Percentiles rank a stretch among this genome's conserved stretches.
Evolutionary conservation across 2,888 invertebrate genomes (phyloP).

Genomic region (Kryphioiulus occultus): DNA sequence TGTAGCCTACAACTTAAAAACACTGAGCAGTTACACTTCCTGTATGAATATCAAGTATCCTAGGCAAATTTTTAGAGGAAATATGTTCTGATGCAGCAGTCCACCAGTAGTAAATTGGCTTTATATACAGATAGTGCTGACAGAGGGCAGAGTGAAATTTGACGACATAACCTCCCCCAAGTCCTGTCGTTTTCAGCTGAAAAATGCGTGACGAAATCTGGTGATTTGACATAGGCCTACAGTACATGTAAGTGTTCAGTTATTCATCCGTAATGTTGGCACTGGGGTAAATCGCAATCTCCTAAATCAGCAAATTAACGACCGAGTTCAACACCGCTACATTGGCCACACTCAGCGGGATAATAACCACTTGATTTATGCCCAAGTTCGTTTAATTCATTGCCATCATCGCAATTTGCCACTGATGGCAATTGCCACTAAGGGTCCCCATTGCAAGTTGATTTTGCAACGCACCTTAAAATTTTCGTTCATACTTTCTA

Average conservation of each 20-base stretch:
- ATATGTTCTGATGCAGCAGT: too few relatives aligned
- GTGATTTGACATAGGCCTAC: not conserved
- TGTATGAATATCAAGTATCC: too few relatives aligned
- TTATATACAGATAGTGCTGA: too few relatives aligned
- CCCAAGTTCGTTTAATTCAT: not conserved
- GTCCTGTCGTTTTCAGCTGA: not conserved
- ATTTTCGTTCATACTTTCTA: too few relatives aligned
- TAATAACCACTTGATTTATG: not conserved
- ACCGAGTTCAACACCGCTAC: not conserved
- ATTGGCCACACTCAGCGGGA: not conserved
- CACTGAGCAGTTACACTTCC: too few relatives aligned
- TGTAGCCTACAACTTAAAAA: too few relatives aligned
- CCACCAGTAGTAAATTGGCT: too few relatives aligned
- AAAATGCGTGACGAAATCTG: slow-evolving; percentile 8
- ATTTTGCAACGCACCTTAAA: too few relatives aligned
- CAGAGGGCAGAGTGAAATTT: too few relatives aligned
- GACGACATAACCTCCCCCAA: too few relatives aligned
- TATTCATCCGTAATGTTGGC: not conserved
- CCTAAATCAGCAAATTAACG: not conserved
- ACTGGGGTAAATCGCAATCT: not conserved
- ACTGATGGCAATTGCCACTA: not conserved
- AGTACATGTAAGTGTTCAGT: not conserved
- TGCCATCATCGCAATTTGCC: too few relatives aligned
- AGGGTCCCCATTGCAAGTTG: not conserved
- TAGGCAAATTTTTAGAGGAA: too few relatives aligned